Evolutionary conservation across 2,113 vertebrate genomes (phyloP).

Genomic region (Ibidorhyncha struthersii): DNA sequence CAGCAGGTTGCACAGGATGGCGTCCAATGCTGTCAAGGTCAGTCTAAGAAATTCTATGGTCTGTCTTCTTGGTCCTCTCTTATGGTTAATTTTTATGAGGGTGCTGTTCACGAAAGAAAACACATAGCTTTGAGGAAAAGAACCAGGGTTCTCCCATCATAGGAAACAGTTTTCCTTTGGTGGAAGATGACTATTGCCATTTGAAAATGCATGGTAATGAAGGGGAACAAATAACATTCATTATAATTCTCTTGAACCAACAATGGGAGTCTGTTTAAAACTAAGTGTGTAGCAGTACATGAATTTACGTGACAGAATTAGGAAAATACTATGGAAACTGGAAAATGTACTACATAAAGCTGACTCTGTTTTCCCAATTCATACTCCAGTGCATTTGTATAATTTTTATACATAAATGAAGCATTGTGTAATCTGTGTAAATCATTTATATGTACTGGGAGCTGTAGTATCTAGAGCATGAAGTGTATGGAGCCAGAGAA

Average conservation of each 20-base stretch:
- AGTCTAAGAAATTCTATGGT: neutral
- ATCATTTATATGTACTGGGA: slow-evolving; percentile 13
- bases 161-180: neutral
- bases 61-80: neutral
- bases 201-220: neutral
- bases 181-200: neutral
- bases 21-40: neutral
- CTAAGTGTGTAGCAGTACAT: slow-evolving; percentile 13
- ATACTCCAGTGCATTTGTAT: slow-evolving; percentile 42
- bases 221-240: neutral
- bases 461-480: slow-evolving; percentile 38
- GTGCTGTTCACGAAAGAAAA: neutral
- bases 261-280: slow-evolving; percentile 28
- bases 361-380: slow-evolving; percentile 43
- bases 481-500: slow-evolving; percentile 11
- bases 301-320: slow-evolving; percentile 59
- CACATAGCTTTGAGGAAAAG: neutral
- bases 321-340: slow-evolving; percentile 45
- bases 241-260: slow-evolving; percentile 6
- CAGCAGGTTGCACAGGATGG: too few relatives aligned
- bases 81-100: neutral
- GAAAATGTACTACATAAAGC: slow-evolving; percentile 40
- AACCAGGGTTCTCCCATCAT: neutral
- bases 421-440: slow-evolving; percentile 51
- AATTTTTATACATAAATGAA: slow-evolving; percentile 48